Evolutionary conservation across 2,888 invertebrate genomes (phyloP).

Genomic region (Nasonia oneida): DNA sequence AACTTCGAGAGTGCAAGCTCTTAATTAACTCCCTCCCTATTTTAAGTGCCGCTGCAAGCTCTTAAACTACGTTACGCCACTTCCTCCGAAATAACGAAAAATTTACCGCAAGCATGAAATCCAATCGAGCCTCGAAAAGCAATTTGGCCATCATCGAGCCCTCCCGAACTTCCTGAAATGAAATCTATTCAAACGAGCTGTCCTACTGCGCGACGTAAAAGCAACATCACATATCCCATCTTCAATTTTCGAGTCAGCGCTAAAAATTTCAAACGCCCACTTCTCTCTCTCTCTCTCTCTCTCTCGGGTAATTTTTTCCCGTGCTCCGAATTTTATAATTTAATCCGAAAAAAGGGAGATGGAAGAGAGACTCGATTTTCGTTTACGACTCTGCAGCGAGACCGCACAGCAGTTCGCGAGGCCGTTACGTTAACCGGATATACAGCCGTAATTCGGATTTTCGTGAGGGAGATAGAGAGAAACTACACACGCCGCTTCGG

Average conservation of each 20-base stretch:
- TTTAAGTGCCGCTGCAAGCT: too few species aligned
- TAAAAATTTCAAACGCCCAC: background rate
- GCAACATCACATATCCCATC: background rate
- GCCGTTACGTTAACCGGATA: slow-evolving; percentile 41
- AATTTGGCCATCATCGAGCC: background rate
- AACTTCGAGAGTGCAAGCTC: too few species aligned
- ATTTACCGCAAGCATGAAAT: background rate
- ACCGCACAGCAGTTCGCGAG: background rate
- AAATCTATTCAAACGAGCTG: background rate
- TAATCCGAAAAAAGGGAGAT: background rate
- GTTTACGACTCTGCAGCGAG: slow-evolving; percentile 16
- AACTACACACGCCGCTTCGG: background rate
- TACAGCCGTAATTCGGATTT: slow-evolving; percentile 43
- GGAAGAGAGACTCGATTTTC: slow-evolving; percentile 29
- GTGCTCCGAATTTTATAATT: background rate
- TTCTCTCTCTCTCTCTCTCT: background rate
- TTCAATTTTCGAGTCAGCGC: background rate
- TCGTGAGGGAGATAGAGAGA: background rate
- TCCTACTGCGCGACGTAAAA: background rate
- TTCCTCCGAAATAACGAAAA: too few species aligned
- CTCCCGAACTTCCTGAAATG: background rate
- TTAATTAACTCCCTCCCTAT: too few species aligned
- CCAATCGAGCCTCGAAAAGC: background rate
- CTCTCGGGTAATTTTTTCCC: background rate
- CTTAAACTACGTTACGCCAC: too few species aligned